Evolutionary conservation across 2,888 invertebrate species (phyloP).

Genomic region (Tromatobia lineatoria): DNA sequence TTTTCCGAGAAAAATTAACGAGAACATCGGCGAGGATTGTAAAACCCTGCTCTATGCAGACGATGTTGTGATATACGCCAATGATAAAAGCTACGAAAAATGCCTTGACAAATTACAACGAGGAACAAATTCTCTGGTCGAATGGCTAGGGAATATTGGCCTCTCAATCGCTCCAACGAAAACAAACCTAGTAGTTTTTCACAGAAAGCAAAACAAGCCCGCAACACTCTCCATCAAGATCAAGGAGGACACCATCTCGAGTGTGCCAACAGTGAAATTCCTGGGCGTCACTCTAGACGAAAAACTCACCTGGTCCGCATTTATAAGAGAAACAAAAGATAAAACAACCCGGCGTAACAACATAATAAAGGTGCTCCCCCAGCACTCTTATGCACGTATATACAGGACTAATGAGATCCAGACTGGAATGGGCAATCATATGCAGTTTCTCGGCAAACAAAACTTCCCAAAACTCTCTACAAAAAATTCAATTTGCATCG

Average conservation of each 20-base stretch:
- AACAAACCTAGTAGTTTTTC: conserved; percentile 27
- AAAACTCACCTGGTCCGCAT: conserved; percentile 14
- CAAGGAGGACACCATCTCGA: neutral
- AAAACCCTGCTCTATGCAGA: conserved; percentile 17
- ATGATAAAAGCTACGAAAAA: neutral
- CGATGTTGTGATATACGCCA: conserved; percentile 8
- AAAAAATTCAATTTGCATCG: conserved; percentile 11
- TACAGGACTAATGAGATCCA: conserved; percentile 38
- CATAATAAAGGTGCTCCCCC: conserved; percentile 21
- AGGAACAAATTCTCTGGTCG: neutral
- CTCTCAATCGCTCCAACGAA: conserved; percentile 15
- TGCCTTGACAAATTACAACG: neutral
- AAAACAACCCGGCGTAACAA: conserved; percentile 1
- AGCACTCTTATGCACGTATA: conserved; percentile 33
- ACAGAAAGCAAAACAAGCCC: neutral
- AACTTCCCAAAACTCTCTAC: neutral
- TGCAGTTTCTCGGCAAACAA: neutral
- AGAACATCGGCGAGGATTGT: neutral
- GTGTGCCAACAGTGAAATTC: conserved; percentile 14
- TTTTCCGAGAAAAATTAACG: neutral
- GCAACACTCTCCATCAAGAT: neutral
- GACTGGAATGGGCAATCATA: conserved; percentile 12
- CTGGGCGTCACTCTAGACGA: conserved; percentile 26
- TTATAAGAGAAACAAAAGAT: conserved; percentile 5
- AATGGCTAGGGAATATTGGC: conserved; percentile 4